Evolutionary conservation across 2,797 vertebrate genomes (phyloP).

Genomic region (Channallabes apus): DNA sequence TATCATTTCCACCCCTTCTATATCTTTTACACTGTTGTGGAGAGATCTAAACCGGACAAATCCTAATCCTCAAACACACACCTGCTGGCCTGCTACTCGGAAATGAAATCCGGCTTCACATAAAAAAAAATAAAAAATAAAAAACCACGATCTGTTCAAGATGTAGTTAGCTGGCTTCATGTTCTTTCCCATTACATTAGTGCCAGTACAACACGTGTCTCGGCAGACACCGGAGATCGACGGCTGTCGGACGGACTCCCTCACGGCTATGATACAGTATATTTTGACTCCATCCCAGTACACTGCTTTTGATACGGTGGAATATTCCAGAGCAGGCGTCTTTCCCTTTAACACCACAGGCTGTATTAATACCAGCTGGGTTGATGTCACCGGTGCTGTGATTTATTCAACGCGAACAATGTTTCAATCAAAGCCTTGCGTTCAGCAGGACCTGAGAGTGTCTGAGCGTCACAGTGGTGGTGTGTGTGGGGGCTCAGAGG

Average conservation of each 20-base stretch:
- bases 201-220: constrained; percentile 11
- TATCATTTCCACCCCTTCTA: neutral
- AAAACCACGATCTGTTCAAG: constrained; percentile 32
- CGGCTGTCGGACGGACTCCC: constrained; percentile 15
- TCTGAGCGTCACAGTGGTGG: constrained; percentile 36
- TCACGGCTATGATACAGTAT: neutral
- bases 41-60: constrained; percentile 16
- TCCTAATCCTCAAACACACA: constrained; percentile 11
- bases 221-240: constrained; percentile 17
- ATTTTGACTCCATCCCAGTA: neutral
- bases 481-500: constrained; percentile 17
- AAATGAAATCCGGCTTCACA: constrained; percentile 19
- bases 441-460: constrained; percentile 23
- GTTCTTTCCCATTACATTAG: neutral
- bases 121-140: too few relatives aligned
- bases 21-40: neutral
- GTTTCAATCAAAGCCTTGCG: constrained; percentile 45
- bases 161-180: constrained; percentile 7
- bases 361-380: constrained; percentile 47
- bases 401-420: constrained; percentile 46
- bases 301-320: constrained; percentile 38
- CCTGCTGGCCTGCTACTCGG: neutral
- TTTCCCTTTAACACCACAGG: constrained; percentile 29
- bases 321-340: constrained; percentile 19
- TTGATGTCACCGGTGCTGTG: constrained; percentile 23